Evolutionary conservation across 2,888 invertebrate genomes (phyloP).

Genomic region (Lasioglossum marginatum): DNA sequence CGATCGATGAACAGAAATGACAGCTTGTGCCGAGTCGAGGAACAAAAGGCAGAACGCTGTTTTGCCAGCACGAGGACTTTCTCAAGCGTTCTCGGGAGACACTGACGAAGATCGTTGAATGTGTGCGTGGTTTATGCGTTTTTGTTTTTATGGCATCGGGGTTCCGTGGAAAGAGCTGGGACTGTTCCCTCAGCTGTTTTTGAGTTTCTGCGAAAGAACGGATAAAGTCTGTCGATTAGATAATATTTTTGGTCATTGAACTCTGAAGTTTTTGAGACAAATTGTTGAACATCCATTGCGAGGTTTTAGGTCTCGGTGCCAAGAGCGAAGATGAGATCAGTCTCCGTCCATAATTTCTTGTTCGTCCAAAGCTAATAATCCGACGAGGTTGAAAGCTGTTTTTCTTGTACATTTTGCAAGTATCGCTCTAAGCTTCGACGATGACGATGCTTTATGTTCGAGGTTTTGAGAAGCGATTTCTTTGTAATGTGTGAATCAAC

Average conservation of each 20-base stretch:
- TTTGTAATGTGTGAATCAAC: background rate
- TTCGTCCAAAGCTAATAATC: conserved; percentile 15
- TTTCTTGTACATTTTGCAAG: background rate
- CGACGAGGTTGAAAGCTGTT: background rate
- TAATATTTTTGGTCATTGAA: background rate
- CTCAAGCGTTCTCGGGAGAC: background rate
- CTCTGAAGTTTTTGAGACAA: background rate
- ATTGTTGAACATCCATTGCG: background rate
- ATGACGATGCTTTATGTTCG: background rate
- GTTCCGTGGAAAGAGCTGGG: background rate
- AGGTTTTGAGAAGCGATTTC: background rate
- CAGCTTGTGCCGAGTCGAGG: background rate
- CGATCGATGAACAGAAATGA: background rate
- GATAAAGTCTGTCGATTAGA: background rate
- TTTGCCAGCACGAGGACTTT: background rate
- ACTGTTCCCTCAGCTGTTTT: background rate
- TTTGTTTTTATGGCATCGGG: background rate
- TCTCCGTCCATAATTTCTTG: conserved; percentile 45
- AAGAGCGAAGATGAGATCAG: conserved; percentile 11
- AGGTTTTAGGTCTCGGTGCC: background rate
- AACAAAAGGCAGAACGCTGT: background rate
- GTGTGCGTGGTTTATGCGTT: conserved; percentile 3
- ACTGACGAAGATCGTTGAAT: background rate
- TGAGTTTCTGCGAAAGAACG: background rate
- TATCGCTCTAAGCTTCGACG: background rate